These are phyloP conservation scores for Thereva unica DNA, from an alignment of 2,888 invertebrate genomes.

Conservation along the genomic window DNA sequence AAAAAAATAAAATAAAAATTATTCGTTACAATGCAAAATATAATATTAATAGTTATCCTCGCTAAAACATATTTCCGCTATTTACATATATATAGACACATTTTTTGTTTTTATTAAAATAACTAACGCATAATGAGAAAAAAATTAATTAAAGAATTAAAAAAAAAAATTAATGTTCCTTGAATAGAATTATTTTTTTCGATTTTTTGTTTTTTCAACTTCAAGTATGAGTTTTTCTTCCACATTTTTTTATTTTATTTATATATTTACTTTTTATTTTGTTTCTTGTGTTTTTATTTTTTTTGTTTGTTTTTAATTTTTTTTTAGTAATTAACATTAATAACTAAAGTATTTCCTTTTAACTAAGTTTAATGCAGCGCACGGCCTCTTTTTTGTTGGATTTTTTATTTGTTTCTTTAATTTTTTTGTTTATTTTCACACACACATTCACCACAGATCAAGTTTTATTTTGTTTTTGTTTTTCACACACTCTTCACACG, in stretches of 20 bases:
- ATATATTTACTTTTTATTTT: no score
- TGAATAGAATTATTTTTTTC: slow-evolving; percentile 9
- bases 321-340: slow-evolving; percentile 27
- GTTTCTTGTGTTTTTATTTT: no score
- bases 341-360: slow-evolving; percentile 9
- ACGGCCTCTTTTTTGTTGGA: slow-evolving; percentile 7
- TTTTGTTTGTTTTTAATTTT: slow-evolving; percentile 15
- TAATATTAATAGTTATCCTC: slow-evolving; percentile 12
- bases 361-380: slow-evolving; percentile 30
- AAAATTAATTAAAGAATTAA: no score
- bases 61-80: slow-evolving; percentile 25
- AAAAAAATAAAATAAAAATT: no score
- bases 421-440: slow-evolving; percentile 17
- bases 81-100: slow-evolving; percentile 33
- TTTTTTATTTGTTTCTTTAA: no score
- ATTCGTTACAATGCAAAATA: no score
- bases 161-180: slow-evolving; percentile 17
- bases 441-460: slow-evolving; percentile 20
- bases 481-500: slow-evolving; percentile 8
- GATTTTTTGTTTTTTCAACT: slow-evolving; percentile 15
- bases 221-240: slow-evolving; percentile 28
- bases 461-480: slow-evolving; percentile 22
- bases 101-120: slow-evolving; percentile 4
- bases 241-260: slow-evolving; percentile 22
- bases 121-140: slow-evolving; percentile 23